Base-by-base conservation (phyloP, 2,113 vertebrate species). In the Meriones unguiculatus region DNA sequence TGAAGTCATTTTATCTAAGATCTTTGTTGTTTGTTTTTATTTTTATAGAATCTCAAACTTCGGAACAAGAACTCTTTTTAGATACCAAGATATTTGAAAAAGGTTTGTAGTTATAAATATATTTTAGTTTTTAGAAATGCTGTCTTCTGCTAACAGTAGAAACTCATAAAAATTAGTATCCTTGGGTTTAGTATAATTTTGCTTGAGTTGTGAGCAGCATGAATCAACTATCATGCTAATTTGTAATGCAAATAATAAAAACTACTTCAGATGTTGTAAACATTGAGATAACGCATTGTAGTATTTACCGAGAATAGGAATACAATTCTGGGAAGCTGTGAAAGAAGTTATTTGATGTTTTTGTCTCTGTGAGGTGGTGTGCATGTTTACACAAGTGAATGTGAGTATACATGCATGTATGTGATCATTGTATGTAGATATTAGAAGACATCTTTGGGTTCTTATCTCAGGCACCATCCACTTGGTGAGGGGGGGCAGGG, bases 11-110 rank as follows among this genome's bases (percentile, higher is more conserved):
- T 96, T 28, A 76, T 91, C 87, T 96, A 62, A 85, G 46, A 93
- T 94, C 88, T 94, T 12, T 52, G 89, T 95, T 87, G 35, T 82
- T 86, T 93, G 28, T 54, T 12, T 92, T 35, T 64, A 93, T 95
- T 90, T 92, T 93, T 95, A 87, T 97, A 99, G 98, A 98, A 72
- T 99, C 98, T 86, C 98, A 99, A 80, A 98, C 98, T 59, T 99
- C 98, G 9, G 98, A 99, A 90, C 98, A 99, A 1, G 98, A 99
- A 85, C 98, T 99, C 14, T 99, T 99, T 97, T 96, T 99, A 97
- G 98, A 99, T 64, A 98, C 98, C 85, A 99, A 99, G 97, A 98
- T 99, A 98, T 99, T 99, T 98, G 98, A 99, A 97, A 99, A 99
- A 98, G 98, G 98, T 99, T 92, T 97, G 98, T 98, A 77, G 30